A percentile compares a stretch with the other conserved stretches of the same genome.
phyloP scores from a whole-genome alignment of 2,113 vertebrate genomes.

The Papio anubis region DNA sequence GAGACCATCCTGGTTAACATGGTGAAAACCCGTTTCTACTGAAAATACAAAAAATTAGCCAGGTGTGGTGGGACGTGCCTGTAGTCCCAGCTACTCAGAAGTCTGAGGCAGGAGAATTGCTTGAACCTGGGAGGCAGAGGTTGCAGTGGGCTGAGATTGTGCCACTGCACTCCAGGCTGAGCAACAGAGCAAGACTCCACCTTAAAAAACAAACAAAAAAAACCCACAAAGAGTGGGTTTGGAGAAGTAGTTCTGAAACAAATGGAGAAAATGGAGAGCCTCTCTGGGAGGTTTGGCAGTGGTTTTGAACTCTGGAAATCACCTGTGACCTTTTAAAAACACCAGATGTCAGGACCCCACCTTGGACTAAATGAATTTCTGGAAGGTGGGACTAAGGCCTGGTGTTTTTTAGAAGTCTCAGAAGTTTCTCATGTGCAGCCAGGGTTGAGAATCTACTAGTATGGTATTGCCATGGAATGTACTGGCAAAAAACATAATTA shows the following conservation, averaged over 20 bases:
- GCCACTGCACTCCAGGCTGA: no score
- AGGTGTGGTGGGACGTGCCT: no score
- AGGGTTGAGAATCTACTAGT: not conserved
- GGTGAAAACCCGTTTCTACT: no score
- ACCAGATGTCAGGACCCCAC: not conserved
- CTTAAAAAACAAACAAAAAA: no score
- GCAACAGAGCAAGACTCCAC: no score
- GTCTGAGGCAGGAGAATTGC: no score
- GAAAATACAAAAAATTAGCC: no score
- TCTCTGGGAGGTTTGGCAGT: not conserved
- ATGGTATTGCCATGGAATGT: not conserved
- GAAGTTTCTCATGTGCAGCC: not conserved
- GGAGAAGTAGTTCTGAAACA: not conserved
- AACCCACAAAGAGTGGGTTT: no score
- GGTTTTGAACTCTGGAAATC: not conserved
- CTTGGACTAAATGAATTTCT: not conserved
- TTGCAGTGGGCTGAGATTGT: no score
- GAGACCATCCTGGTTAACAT: no score
- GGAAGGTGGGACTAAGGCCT: not conserved
- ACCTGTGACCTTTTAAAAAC: not conserved
- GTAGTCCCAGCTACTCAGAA: no score
- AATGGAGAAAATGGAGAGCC: not conserved
- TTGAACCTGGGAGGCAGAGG: no score
- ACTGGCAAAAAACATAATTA: not conserved
- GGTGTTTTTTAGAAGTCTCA: not conserved